Evolutionary conservation across 2,113 vertebrate species (phyloP), one percentile per base, ranked within the genome.

Genomic region (Platichthys stellatus): DNA sequence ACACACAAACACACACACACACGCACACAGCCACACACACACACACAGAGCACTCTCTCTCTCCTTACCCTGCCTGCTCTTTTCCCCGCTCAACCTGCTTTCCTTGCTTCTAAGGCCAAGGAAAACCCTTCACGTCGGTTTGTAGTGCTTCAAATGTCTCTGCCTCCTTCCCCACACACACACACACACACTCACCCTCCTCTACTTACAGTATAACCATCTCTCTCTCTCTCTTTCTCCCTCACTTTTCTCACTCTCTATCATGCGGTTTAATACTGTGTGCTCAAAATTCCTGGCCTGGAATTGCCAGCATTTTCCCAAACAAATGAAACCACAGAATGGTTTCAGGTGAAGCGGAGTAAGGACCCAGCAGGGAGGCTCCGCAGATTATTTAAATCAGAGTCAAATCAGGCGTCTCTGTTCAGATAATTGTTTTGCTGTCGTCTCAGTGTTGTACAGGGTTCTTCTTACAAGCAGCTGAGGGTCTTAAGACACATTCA

Each of bases 271-370:
- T 61, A 74, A 84, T 86, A 81, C 86, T n/a, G 69, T 40, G 63
- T 35, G 78, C 81, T 89, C 58, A 76, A 38, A 38, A 90, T 87
- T 91, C 86, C 84, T 68, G 35, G 71, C 49, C 66, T 75, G 78
- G 83, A 87, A 88, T 91, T 82, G 73, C 84, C 81, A 76, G 64
- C 82, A 81, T 86, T 86, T 86, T 88, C 78, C 85, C 82, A 87
- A 90, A 92, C 88, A 90, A 91, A 90, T 85, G 71, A 86, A 88
- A 69, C 85, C 74, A 24, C 87, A 86, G 76, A 85, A 87, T 89
- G 77, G 83, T 85, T 87, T 88, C 83, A 86, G 77, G 83, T 85
- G 85, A 82, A 78, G 78, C 64, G 0, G 63, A 78, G 56, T 15
- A 51, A 87, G 67, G 83, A 83, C 73, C 78, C 82, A 49, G 5